phyloP scores from a whole-genome alignment of 1,140 invertebrate genomes.

The Cotesia typhae region DNA sequence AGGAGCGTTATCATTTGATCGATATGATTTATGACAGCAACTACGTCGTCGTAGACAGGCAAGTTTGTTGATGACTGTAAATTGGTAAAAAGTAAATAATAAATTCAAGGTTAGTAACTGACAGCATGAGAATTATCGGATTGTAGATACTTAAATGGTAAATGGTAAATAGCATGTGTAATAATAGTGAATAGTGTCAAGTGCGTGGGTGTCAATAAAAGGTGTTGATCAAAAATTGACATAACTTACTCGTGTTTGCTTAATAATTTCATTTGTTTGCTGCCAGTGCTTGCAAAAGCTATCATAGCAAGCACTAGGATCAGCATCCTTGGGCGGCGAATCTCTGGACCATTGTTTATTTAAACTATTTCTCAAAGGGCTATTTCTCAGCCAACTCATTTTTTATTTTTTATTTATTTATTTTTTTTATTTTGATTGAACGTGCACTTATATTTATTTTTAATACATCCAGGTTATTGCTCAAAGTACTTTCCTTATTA shows the following conservation, averaged over 20 bases:
- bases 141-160: slow-evolving; percentile 1
- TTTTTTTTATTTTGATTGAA: not conserved
- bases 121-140: slow-evolving; percentile 6
- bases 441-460: too few species aligned
- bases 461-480: too few species aligned
- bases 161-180: slow-evolving; percentile 1
- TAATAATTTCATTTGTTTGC: slow-evolving; percentile 86
- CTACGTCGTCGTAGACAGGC: slow-evolving; percentile 81
- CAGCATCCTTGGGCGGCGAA: slow-evolving; percentile 68
- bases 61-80: slow-evolving; percentile 61
- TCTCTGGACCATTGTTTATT: slow-evolving; percentile 60
- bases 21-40: slow-evolving; percentile 90
- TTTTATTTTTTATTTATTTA: slow-evolving; percentile 34
- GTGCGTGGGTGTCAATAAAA: too few species aligned
- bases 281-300: slow-evolving; percentile 96
- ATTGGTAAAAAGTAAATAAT: slow-evolving; percentile 28
- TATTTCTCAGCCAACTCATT: slow-evolving; percentile 75
- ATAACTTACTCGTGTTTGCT: slow-evolving; percentile 70
- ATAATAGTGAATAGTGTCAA: slow-evolving; percentile 11
- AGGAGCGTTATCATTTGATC: slow-evolving; percentile 92
- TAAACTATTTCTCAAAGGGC: slow-evolving; percentile 69
- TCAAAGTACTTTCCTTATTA: too few species aligned
- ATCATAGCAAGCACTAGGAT: slow-evolving; percentile 86
- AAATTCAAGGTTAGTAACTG: not conserved
- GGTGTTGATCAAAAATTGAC: not conserved